These are phyloP conservation scores for Spisula subtruncata DNA, from an alignment of 2,888 invertebrate genomes.

Conservation along the genomic window DNA sequence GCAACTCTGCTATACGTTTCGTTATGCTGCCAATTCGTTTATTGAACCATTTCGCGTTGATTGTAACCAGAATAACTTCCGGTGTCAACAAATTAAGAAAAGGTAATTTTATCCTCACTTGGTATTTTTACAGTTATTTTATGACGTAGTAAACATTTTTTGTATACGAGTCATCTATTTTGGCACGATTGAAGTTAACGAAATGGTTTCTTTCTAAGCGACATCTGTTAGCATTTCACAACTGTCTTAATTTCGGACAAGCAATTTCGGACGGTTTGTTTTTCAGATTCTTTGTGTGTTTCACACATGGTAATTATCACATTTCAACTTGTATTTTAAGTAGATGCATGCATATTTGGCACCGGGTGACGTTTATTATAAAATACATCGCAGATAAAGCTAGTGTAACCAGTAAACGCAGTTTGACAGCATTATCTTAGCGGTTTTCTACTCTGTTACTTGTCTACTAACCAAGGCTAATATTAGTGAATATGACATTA, in stretches of 20 bases:
- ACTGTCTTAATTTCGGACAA: background rate
- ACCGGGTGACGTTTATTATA: too few species aligned
- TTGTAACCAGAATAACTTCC: slow-evolving; percentile 5
- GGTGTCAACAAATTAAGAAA: background rate
- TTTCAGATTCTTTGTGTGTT: too few species aligned
- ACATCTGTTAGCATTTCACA: slow-evolving; percentile 4
- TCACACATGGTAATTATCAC: too few species aligned
- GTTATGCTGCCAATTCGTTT: background rate
- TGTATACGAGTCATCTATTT: background rate
- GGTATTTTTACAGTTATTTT: background rate
- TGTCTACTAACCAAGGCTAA: too few species aligned
- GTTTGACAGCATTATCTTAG: too few species aligned
- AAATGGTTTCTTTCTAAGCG: background rate
- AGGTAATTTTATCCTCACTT: background rate
- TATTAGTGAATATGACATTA: too few species aligned
- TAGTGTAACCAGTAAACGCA: too few species aligned
- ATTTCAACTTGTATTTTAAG: too few species aligned
- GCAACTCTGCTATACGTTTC: background rate
- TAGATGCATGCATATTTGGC: too few species aligned
- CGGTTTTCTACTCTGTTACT: too few species aligned
- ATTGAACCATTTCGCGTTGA: background rate
- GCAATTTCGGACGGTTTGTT: background rate
- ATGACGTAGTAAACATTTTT: background rate
- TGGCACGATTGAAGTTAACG: background rate
- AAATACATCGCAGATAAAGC: too few species aligned